Evolutionary conservation across 2,888 invertebrate genomes (phyloP).

Genomic region (Thymelicus sylvestris): DNA sequence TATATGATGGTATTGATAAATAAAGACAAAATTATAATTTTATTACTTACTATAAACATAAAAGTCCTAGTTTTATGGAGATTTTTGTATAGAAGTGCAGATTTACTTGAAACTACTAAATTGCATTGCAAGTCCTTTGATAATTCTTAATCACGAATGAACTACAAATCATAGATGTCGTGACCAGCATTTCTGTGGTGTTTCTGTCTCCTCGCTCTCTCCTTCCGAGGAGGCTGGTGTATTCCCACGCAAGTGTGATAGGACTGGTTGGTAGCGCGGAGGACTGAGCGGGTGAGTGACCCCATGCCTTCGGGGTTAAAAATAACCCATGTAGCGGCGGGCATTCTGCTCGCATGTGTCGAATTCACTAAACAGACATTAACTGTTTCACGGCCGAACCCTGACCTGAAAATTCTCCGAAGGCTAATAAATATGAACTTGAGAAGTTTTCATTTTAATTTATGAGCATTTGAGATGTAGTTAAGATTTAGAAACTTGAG

Average conservation of each 20-base stretch:
- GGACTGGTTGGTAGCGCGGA: constrained; percentile 77
- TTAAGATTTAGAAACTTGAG: neutral
- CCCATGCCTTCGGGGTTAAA: constrained; percentile 81
- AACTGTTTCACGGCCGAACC: constrained; percentile 82
- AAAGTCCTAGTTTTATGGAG: no score
- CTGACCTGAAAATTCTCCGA: constrained; percentile 77
- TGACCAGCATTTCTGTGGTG: constrained; percentile 44
- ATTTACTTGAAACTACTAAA: neutral
- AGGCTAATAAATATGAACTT: constrained; percentile 49
- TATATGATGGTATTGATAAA: no score
- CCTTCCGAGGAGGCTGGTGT: constrained; percentile 59
- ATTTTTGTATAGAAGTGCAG: neutral
- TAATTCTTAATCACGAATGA: constrained; percentile 29
- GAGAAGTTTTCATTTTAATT: constrained; percentile 5
- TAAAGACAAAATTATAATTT: no score
- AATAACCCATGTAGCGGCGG: constrained; percentile 78
- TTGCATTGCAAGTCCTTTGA: constrained; percentile 2
- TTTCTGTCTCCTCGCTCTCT: constrained; percentile 43
- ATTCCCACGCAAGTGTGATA: constrained; percentile 82
- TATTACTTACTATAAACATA: no score
- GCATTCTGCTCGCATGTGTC: constrained; percentile 83
- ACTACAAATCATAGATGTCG: constrained; percentile 38
- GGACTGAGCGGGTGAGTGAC: constrained; percentile 81
- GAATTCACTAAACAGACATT: constrained; percentile 82
- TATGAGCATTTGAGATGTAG: constrained; percentile 2